Conservation (phyloP, 2,797 vertebrate genomes). For the Labeo calbasu region DNA sequence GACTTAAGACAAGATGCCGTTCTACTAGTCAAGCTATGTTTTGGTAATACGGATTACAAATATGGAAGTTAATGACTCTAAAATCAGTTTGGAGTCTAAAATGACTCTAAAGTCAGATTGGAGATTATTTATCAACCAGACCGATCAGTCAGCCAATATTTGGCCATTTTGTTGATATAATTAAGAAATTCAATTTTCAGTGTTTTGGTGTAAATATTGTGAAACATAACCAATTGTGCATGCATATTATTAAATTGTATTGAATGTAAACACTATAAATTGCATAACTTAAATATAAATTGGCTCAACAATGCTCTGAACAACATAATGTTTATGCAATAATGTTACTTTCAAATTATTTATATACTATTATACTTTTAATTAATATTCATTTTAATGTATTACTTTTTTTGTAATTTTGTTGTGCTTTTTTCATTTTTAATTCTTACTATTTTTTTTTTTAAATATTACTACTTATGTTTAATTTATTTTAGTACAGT, state of each 20-base stretch:
- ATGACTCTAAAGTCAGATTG: not conserved
- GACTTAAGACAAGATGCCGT: not conserved
- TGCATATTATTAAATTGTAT: not conserved
- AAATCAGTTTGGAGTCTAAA: not conserved
- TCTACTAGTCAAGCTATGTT: not conserved
- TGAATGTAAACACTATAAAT: not conserved
- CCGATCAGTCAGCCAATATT: not conserved
- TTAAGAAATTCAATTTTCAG: not conserved
- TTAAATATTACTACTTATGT: too few species aligned
- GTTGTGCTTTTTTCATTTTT: not conserved
- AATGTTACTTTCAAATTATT: not conserved
- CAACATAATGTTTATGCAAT: not conserved
- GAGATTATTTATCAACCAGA: not conserved
- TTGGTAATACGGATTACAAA: not conserved
- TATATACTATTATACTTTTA: too few species aligned
- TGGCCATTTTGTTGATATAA: not conserved
- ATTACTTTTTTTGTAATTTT: not conserved
- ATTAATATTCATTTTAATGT: not conserved
- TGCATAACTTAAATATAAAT: too few species aligned
- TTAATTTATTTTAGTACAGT: not conserved
- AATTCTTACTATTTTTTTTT: too few species aligned
- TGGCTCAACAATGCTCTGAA: too few species aligned
- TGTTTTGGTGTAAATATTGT: not conserved
- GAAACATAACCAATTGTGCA: not conserved
- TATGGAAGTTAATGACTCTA: not conserved